Conservation (phyloP, 2,888 invertebrate species). For the Drosophila nr. perissopoda region DNA sequence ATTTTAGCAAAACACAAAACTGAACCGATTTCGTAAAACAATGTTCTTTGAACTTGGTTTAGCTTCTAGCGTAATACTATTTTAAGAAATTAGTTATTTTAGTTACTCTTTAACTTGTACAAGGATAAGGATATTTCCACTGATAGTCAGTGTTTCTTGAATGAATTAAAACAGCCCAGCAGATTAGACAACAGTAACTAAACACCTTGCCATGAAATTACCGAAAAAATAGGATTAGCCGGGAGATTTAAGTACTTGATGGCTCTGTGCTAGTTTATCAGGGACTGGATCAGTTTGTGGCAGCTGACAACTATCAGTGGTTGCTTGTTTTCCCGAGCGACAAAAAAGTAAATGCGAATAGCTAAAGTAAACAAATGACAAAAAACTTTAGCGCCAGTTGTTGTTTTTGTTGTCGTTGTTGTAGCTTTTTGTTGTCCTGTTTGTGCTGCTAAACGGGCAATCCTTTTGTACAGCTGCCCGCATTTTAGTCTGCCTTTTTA, state of each 20-base stretch:
- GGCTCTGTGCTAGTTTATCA: constrained; percentile 40
- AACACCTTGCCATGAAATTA: constrained; percentile 51
- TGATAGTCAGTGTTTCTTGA: not conserved
- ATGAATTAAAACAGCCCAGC: not conserved
- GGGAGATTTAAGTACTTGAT: constrained; percentile 46
- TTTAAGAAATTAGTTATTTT: not conserved
- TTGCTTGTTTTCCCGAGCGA: constrained; percentile 43
- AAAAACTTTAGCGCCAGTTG: constrained; percentile 42
- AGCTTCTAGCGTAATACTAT: not conserved
- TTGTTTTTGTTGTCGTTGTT: constrained; percentile 25
- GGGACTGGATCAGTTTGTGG: constrained; percentile 59
- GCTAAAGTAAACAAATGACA: constrained; percentile 66
- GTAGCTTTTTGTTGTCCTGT: constrained; percentile 40
- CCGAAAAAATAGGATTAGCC: constrained; percentile 11
- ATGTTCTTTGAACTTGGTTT: not conserved
- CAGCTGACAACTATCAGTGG: constrained; percentile 68
- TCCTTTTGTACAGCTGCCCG: constrained; percentile 70
- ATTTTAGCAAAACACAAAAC: not conserved
- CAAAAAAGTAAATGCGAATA: constrained; percentile 61
- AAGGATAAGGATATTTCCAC: not conserved
- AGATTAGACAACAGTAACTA: not conserved
- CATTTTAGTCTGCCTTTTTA: constrained; percentile 40
- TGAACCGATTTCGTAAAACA: not conserved
- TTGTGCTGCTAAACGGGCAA: constrained; percentile 64
- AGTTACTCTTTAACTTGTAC: not conserved